Evolutionary conservation across 2,888 invertebrate genomes (phyloP), one percentile per base, ranked within the genome.

Genomic region (Melanargia galathea): DNA sequence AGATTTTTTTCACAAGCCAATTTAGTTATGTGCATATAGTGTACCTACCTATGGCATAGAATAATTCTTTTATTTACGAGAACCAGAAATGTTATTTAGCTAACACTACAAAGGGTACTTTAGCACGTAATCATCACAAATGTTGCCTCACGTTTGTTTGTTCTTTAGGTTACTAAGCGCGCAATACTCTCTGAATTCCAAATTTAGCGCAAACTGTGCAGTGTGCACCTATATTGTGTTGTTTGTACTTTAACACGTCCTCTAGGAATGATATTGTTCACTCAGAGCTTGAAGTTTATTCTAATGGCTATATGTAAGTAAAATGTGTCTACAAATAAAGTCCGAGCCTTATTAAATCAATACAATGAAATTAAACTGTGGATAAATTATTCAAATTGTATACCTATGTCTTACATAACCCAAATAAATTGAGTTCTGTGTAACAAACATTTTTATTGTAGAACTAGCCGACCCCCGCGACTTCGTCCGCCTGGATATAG

Each of bases 51-150:
- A 45, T 45, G 16, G 16, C 13, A 20, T 38, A 11, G 22, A 20
- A 35, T n/a, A 22, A 13, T 52, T 54, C 52, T 22, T 54, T 35
- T 35, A 55, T 55, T 55, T 40, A 16, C 26, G 43, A n/a, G 16
- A 13, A 55, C 18, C 6, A 18, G 24, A 55, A 55, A 40, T 55
- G 55, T 24, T 38, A 6, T 43, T 40, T 43, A 55, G 40, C 38
- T n/a, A 26, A 40, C 40, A 43, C 26, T 55, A 40, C 40, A 55
- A 16, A 55, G 55, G 43, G 55, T 55, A 55, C 55, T 55, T 55
- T 40, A 55, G 40, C 55, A 55, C 40, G 56, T 56, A 56, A 56
- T 56, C 56, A 56, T 45, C 56, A 56, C 45, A 30, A 56, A 56
- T 56, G 56, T 56, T 56, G 45, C 56, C 45, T 45, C 56, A 45